Evolutionary conservation across 2,888 invertebrate genomes (phyloP).

Genomic region (Archaeoteleia sp.): DNA sequence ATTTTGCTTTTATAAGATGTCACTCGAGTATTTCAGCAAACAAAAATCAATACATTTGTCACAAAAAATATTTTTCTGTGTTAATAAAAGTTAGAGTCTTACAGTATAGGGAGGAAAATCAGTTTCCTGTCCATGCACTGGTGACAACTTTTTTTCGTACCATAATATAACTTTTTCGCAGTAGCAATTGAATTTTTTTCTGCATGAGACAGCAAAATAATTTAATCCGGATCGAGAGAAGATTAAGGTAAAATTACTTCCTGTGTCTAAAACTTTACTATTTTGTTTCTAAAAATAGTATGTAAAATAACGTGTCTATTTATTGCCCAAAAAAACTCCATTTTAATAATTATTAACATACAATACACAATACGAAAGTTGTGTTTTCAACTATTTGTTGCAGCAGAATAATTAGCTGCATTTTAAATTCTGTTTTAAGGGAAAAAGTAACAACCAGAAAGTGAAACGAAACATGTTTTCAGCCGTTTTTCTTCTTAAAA

Average conservation of each 20-base stretch:
- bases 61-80: constrained; percentile 28
- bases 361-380: too few species aligned
- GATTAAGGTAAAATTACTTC: constrained; percentile 43
- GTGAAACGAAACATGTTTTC: too few species aligned
- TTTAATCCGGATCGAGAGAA: constrained; percentile 34
- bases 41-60: constrained; percentile 39
- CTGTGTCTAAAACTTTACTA: constrained; percentile 34
- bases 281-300: constrained; percentile 21
- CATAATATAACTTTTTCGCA: constrained; percentile 41
- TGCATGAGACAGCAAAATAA: constrained; percentile 46
- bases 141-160: constrained; percentile 37
- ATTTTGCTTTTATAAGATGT: constrained; percentile 4
- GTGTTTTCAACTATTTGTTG: too few species aligned
- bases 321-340: constrained; percentile 33
- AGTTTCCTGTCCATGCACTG: constrained; percentile 31
- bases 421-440: too few species aligned
- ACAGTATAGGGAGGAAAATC: constrained; percentile 31
- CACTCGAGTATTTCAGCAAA: neutral
- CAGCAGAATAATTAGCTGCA: too few species aligned
- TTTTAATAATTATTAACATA: constrained; percentile 26
- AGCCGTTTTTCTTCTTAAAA: too few species aligned
- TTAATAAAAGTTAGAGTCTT: constrained; percentile 40
- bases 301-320: constrained; percentile 28
- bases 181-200: constrained; percentile 49
- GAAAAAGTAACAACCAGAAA: neutral